Percentiles rank a stretch among this genome's conserved stretches.
Evolutionary conservation across 2,113 vertebrate genomes (phyloP).

Genomic region (Balaenoptera acutorostrata): DNA sequence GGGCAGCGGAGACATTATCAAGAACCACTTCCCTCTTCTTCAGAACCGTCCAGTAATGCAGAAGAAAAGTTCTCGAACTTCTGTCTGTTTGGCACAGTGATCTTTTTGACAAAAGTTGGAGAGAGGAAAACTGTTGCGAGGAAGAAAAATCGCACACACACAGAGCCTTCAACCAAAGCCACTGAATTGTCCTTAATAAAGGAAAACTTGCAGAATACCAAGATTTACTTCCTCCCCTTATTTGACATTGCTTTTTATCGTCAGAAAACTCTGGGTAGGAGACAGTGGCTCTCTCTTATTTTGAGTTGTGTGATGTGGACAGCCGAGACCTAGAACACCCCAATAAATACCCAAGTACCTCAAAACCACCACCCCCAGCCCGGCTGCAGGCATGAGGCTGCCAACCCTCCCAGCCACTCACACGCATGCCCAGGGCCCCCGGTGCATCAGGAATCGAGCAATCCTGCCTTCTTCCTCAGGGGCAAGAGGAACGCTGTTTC

Average conservation of each 20-base stretch:
- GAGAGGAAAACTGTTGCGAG: neutral
- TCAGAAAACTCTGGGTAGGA: neutral
- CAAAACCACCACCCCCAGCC: accelerated
- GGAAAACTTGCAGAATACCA: neutral
- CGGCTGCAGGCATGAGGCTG: accelerated
- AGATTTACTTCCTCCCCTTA: neutral
- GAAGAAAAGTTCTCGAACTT: slow-evolving; percentile 18
- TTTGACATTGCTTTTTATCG: neutral
- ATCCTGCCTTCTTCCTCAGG: neutral
- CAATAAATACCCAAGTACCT: neutral
- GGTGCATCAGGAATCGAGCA: neutral
- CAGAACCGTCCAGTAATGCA: neutral
- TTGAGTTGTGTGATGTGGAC: neutral
- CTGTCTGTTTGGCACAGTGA: neutral
- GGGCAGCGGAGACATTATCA: neutral
- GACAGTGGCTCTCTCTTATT: neutral
- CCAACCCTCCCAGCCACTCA: accelerated
- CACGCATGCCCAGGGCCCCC: neutral
- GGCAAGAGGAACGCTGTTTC: neutral
- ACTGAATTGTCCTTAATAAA: neutral
- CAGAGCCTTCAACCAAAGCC: neutral
- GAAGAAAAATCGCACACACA: neutral
- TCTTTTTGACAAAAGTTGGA: neutral
- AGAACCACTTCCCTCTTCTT: neutral
- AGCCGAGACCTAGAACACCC: neutral